Evolutionary conservation across 2,113 vertebrate genomes (phyloP).

Genomic region (Holacanthus passer): DNA sequence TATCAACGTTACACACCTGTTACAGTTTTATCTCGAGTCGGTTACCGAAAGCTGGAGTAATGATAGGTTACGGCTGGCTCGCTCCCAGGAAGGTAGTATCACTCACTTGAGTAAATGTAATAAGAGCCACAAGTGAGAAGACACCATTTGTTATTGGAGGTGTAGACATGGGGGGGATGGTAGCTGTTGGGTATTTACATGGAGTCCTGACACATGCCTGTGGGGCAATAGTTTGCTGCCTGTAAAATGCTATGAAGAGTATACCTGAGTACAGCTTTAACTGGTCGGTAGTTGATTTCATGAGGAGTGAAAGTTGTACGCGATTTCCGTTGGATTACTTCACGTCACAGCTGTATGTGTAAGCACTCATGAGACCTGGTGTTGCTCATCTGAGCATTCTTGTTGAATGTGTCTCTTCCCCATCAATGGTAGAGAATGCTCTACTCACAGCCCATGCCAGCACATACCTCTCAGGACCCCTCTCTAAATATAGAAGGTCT

Average conservation of each 20-base stretch:
- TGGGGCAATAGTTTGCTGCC: not conserved
- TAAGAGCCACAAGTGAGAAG: constrained; percentile 43
- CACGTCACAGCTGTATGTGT: constrained; percentile 51
- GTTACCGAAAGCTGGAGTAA: constrained; percentile 34
- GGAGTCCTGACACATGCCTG: constrained; percentile 4
- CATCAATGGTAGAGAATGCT: constrained; percentile 81
- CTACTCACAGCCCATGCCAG: constrained; percentile 77
- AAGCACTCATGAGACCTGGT: constrained; percentile 57
- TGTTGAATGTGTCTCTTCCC: constrained; percentile 71
- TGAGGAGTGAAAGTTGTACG: accelerated
- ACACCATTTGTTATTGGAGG: constrained; percentile 62
- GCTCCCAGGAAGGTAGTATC: constrained; percentile 14
- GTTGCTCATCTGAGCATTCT: constrained; percentile 74
- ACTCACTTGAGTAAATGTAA: constrained; percentile 8
- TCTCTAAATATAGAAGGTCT: constrained; percentile 85
- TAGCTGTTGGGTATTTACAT: constrained; percentile 38
- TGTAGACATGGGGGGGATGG: constrained; percentile 25
- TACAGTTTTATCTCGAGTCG: constrained; percentile 38
- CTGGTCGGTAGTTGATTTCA: not conserved
- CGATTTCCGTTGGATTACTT: constrained; percentile 4
- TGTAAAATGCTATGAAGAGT: not conserved
- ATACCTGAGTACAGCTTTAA: not conserved
- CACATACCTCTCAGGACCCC: constrained; percentile 85
- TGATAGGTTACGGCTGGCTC: constrained; percentile 1
- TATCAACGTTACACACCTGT: constrained; percentile 70